These are phyloP conservation scores for Shargacucullia verbasci DNA, from an alignment of 2,888 invertebrate genomes.

Conservation along the genomic window DNA sequence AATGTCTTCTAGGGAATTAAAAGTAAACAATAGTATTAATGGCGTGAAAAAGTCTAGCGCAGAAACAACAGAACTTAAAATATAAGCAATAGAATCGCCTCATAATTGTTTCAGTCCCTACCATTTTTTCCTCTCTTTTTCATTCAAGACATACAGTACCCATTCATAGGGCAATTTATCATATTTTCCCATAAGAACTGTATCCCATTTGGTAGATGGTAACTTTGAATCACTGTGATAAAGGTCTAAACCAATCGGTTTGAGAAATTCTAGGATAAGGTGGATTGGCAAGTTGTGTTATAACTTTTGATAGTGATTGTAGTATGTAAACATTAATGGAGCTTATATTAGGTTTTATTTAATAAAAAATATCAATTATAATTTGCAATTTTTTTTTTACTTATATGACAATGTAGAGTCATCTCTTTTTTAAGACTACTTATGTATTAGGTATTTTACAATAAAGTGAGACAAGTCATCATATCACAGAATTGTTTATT, in stretches of 20 bases:
- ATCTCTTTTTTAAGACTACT: constrained; percentile 15
- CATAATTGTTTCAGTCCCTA: no score
- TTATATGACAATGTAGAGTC: no score
- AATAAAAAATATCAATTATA: constrained; percentile 54
- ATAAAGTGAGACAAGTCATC: constrained; percentile 35
- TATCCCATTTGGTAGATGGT: constrained; percentile 31
- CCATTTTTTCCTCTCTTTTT: no score
- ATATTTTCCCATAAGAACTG: neutral
- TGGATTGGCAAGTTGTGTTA: constrained; percentile 26
- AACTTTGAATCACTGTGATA: constrained; percentile 66
- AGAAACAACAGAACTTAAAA: no score
- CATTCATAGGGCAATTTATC: no score
- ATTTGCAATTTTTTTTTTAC: constrained; percentile 49
- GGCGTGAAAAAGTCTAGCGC: no score
- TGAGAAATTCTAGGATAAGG: constrained; percentile 44
- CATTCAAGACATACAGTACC: no score
- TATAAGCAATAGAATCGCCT: no score
- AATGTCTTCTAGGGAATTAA: no score
- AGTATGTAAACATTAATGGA: constrained; percentile 58
- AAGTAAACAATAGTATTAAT: no score
- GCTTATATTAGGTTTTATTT: constrained; percentile 64
- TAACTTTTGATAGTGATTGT: constrained; percentile 46
- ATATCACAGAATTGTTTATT: constrained; percentile 38
- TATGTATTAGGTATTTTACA: constrained; percentile 35
- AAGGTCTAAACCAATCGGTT: constrained; percentile 57